phyloP scores from a whole-genome alignment of 2,113 vertebrate genomes.

The Apteryx owenii region DNA sequence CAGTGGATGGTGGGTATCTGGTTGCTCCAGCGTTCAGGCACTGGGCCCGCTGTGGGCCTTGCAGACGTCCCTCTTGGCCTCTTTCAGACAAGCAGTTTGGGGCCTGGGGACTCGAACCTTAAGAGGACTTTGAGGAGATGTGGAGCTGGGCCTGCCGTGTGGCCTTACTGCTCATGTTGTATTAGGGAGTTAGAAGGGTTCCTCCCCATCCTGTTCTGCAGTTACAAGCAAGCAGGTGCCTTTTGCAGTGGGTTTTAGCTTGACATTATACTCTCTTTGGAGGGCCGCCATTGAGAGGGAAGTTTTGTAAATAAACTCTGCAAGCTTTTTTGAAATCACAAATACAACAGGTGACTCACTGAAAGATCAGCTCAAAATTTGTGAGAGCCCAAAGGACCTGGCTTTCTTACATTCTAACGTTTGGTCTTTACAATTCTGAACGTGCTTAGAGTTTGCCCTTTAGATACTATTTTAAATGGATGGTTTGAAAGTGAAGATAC shows the following conservation, averaged over 20 bases:
- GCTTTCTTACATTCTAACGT: rapidly evolving
- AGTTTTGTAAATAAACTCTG: background rate
- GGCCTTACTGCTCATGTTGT: background rate
- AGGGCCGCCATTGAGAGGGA: background rate
- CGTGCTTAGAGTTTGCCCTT: background rate
- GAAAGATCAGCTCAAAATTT: background rate
- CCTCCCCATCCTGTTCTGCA: background rate
- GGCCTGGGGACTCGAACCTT: background rate
- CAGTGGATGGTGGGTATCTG: too few relatives aligned
- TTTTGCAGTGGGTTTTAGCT: background rate
- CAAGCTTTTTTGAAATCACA: background rate
- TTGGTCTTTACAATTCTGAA: background rate
- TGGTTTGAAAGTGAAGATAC: background rate
- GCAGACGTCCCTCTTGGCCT: background rate
- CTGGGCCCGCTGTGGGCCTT: background rate
- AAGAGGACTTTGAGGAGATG: rapidly evolving
- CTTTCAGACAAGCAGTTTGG: background rate
- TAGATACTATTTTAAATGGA: background rate
- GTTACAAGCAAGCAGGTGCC: background rate
- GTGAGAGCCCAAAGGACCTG: background rate
- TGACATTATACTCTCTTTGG: background rate
- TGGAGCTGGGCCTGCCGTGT: background rate
- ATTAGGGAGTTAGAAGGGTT: background rate
- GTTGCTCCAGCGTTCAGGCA: rapidly evolving
- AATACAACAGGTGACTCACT: background rate